Evolutionary conservation across 1,140 invertebrate genomes (phyloP), one percentile per base, ranked within the genome.

Genomic region (Euwallacea fornicatus): DNA sequence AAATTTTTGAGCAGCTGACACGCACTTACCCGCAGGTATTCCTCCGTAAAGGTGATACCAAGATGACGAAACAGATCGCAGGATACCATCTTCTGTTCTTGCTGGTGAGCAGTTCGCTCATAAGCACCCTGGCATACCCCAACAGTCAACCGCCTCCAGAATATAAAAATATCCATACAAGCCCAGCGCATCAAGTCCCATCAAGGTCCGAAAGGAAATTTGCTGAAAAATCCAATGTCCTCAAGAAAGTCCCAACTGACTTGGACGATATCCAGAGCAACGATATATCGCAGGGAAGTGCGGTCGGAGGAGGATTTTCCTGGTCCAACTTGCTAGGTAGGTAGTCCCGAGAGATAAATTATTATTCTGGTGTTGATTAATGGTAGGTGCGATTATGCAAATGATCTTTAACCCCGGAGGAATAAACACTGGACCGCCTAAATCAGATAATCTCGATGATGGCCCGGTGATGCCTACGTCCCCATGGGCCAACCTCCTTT

Each of bases 401-500:
- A 91, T 95, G 88, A 83, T 95, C 74, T 89, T 95, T 78, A 91
- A 89, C 76, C 86, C 87, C 15, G 86, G 86, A 59, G 58, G 84
- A 80, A 65, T 84, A 80, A 66, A 84, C 16, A 72, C 56, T 10
- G 88, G 90, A 6, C 91, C 92, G 6, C 93, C 89, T 76, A 95
- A 94, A 81, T 93, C 92, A 58, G 92, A 93, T 75, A 88, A 88
- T 78, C 80, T 91, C 7, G 89, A 91, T 70, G 85, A 85, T 56
- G 87, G 89, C 56, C 85, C 88, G 1, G 84, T 88, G 0, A 86
- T 88, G 6, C 84, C 89, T 7, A n/a, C 67, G 42, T 93, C 91
- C 15, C 91, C 92, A 6, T 94, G 92, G 92, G 88, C 92, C n/a
- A 92, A 93, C 80, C 83, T 94, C 0, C 82, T 96, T n/a, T 89